A percentile compares a stretch with the other conserved stretches of the same genome.
Conservation (phyloP, 2,113 vertebrate genomes). For the Neodon shergylaensis region DNA sequence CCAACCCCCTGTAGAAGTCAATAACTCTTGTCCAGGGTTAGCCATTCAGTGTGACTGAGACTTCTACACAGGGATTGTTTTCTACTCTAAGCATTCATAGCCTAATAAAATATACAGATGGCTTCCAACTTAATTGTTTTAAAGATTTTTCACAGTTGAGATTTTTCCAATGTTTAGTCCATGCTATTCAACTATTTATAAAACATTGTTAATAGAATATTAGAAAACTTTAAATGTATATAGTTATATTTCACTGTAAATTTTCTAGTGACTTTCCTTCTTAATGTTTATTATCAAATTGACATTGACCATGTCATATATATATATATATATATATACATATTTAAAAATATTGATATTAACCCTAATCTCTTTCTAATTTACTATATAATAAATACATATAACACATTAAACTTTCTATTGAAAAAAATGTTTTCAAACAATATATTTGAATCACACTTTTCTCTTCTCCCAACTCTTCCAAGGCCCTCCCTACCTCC, state of each 20-base stretch:
- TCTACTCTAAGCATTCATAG: neutral
- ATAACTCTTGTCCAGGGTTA: neutral
- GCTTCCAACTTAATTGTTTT: neutral
- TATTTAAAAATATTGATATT: slow-evolving; percentile 37
- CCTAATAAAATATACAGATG: slow-evolving; percentile 9
- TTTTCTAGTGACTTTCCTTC: slow-evolving; percentile 9
- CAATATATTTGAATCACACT: neutral
- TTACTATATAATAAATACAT: neutral
- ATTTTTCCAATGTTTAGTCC: neutral
- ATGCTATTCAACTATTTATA: neutral
- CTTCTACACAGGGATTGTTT: neutral
- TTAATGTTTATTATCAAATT: slow-evolving; percentile 13
- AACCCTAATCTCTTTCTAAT: neutral
- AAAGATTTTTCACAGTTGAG: slow-evolving; percentile 35
- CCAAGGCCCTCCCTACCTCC: neutral
- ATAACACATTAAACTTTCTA: neutral
- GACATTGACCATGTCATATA: neutral
- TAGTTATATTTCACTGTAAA: neutral
- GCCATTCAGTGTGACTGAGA: neutral
- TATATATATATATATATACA: neutral
- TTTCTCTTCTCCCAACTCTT: neutral
- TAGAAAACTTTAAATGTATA: neutral
- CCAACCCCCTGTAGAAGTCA: neutral
- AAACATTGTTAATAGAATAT: slow-evolving; percentile 41
- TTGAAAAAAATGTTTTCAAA: neutral